Percentiles rank a stretch among this genome's conserved stretches.
These are phyloP conservation scores for Hippopotamus amphibius DNA, from an alignment of 2,113 vertebrate genomes.

Conservation along the genomic window DNA sequence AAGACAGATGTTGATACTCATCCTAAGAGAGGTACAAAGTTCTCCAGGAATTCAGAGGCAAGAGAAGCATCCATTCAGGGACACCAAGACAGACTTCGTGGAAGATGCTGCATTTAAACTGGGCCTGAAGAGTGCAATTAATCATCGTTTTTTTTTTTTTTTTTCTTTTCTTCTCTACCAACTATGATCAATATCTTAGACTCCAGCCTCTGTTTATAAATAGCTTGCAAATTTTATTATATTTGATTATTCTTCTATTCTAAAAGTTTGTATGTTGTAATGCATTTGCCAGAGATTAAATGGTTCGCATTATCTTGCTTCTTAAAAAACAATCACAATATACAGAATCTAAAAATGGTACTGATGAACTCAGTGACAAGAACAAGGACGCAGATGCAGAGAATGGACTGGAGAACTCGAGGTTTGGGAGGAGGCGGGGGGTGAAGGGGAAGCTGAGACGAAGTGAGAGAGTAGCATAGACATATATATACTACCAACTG, in stretches of 20 bases:
- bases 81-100: background rate
- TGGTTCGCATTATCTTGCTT: background rate
- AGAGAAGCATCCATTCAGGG: background rate
- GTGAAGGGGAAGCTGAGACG: no score
- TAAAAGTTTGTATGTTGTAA: background rate
- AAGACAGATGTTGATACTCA: background rate
- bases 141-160: fast-evolving
- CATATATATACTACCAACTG: no score
- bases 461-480: no score
- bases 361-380: no score
- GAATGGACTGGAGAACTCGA: no score
- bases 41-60: slow-evolving; percentile 16
- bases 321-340: background rate
- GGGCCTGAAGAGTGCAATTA: background rate
- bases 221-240: background rate
- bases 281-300: background rate
- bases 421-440: no score
- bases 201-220: background rate
- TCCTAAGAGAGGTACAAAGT: background rate
- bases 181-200: background rate
- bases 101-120: background rate
- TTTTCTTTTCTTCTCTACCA: background rate
- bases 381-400: no score
- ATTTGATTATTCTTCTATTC: slow-evolving; percentile 6
- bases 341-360: no score